Evolutionary conservation across 2,888 invertebrate genomes (phyloP).

Genomic region (Andrena haemorrhoa): DNA sequence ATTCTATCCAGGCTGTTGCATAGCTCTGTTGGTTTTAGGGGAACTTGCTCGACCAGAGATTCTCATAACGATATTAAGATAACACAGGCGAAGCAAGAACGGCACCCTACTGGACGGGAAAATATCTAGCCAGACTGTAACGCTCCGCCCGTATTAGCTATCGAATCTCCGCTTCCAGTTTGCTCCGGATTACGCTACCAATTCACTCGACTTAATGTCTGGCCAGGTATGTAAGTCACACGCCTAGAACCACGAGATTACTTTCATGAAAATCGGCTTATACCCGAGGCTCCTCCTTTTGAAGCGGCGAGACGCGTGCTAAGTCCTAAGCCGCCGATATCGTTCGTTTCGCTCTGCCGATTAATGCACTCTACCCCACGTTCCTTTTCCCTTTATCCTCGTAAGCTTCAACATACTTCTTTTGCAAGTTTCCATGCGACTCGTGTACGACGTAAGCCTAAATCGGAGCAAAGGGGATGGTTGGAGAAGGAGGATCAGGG

Average conservation of each 20-base stretch:
- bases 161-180: not conserved
- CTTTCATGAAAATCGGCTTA: too few relatives aligned
- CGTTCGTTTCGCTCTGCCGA: too few relatives aligned
- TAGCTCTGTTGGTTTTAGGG: not conserved
- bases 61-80: constrained; percentile 3
- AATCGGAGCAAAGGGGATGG: not conserved
- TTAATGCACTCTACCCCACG: too few relatives aligned
- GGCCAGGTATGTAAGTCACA: not conserved
- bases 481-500: not conserved
- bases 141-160: not conserved
- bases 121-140: not conserved
- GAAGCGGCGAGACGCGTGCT: too few relatives aligned
- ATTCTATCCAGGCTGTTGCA: not conserved
- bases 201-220: constrained; percentile 26
- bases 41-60: not conserved
- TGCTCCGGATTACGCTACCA: constrained; percentile 1
- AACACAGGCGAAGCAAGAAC: not conserved
- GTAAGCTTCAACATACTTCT: too few relatives aligned
- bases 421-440: too few relatives aligned
- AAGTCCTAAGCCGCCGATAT: too few relatives aligned
- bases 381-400: too few relatives aligned
- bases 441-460: not conserved
- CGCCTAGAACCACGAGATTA: too few relatives aligned
- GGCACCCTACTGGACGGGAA: not conserved
- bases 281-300: too few relatives aligned